Percentiles rank a stretch among this genome's conserved stretches.
phyloP scores from a whole-genome alignment of 1,140 invertebrate species.

The Zaprionus davidi region DNA sequence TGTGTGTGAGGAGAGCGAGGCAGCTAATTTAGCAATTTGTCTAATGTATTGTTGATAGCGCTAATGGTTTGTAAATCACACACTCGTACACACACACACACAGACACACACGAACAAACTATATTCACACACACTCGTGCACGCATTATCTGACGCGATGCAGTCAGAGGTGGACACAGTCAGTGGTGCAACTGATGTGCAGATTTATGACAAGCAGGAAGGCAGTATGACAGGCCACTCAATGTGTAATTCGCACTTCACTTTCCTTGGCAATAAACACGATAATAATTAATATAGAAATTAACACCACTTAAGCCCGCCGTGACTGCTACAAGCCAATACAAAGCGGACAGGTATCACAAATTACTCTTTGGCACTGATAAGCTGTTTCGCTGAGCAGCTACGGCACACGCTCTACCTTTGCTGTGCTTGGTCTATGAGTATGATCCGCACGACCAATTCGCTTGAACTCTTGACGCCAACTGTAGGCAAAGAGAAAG shows the following conservation, averaged over 20 bases:
- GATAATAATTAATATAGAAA: slow-evolving; percentile 81
- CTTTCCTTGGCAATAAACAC: slow-evolving; percentile 71
- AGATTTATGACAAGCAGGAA: slow-evolving; percentile 51
- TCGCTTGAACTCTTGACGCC: slow-evolving; percentile 52
- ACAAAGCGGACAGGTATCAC: slow-evolving; percentile 78
- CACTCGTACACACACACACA: slow-evolving; percentile 23
- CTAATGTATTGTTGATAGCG: slow-evolving; percentile 75
- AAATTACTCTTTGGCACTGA: slow-evolving; percentile 80
- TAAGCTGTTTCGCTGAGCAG: slow-evolving; percentile 50
- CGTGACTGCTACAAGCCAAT: slow-evolving; percentile 67
- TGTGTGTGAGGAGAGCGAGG: slow-evolving; percentile 42
- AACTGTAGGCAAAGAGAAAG: slow-evolving; percentile 56
- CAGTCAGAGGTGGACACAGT: slow-evolving; percentile 32
- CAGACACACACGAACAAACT: slow-evolving; percentile 21
- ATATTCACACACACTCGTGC: slow-evolving; percentile 2
- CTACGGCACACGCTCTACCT: slow-evolving; percentile 47
- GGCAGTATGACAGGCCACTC: slow-evolving; percentile 44
- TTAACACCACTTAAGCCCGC: slow-evolving; percentile 81
- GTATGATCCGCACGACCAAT: slow-evolving; percentile 45
- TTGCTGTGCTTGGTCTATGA: not conserved
- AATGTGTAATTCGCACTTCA: slow-evolving; percentile 56
- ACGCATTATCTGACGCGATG: slow-evolving; percentile 25
- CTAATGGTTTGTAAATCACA: slow-evolving; percentile 77
- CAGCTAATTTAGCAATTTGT: slow-evolving; percentile 79
- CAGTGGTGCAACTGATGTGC: slow-evolving; percentile 7